Evolutionary conservation across 1,140 invertebrate genomes (phyloP).

Genomic region (Aphelenchoides besseyi): DNA sequence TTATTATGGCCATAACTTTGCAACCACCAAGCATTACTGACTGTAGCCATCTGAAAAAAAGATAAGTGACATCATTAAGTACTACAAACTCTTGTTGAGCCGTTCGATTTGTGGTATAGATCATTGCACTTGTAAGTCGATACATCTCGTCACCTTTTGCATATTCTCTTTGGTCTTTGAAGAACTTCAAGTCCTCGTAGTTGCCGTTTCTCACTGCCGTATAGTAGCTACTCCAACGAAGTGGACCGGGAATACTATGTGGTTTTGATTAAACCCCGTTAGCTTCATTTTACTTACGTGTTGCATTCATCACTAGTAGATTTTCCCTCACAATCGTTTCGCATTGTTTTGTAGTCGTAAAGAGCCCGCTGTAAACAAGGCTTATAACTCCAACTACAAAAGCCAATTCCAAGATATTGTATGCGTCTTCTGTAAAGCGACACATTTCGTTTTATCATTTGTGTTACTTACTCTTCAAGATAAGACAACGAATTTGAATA

Average conservation of each 20-base stretch:
- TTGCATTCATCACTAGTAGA: background rate
- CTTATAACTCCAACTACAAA: slow-evolving; percentile 8
- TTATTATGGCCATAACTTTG: too few species aligned
- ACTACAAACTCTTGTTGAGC: background rate
- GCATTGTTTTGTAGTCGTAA: background rate
- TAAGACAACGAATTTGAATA: background rate
- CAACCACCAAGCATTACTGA: background rate
- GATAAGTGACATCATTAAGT: too few species aligned
- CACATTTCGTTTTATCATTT: background rate
- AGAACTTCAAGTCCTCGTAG: slow-evolving; percentile 14
- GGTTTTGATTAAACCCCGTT: background rate
- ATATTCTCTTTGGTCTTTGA: background rate
- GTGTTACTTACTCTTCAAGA: background rate
- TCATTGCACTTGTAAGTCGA: background rate
- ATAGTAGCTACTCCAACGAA: background rate
- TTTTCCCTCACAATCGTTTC: background rate
- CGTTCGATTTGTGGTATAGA: slow-evolving; percentile 10
- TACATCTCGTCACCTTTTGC: slow-evolving; percentile 1
- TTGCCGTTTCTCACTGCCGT: background rate
- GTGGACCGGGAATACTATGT: background rate
- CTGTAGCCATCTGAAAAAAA: too few species aligned
- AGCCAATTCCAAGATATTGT: slow-evolving; percentile 3
- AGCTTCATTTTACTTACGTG: too few species aligned
- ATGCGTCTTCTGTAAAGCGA: background rate
- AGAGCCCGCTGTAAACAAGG: background rate